Base-by-base conservation (phyloP, 2,113 vertebrate genomes). In the Solea senegalensis region DNA sequence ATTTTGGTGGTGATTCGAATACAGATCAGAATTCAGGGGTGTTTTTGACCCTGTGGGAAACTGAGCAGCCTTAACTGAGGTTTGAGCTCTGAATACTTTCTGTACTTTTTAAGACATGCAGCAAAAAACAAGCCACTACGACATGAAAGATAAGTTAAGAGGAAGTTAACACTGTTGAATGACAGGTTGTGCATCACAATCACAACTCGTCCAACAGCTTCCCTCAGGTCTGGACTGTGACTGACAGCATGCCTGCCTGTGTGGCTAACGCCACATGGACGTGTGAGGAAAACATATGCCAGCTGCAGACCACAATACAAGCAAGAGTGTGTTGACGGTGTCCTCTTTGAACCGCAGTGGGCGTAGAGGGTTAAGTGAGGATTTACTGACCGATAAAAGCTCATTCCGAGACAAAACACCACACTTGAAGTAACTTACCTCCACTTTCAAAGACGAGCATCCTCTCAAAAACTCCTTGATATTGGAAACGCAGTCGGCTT, bases 401-500 rank as follows among this genome's bases (percentile, higher is more conserved):
- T 63, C 72, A 79, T 49, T 34, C 15, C 45, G 41, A 21, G 73
- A 62, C 58, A 67, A 1, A 72, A 55, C 34, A 67, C 9, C 7
- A 28, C 11, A 26, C 16, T 59, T 44, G 21, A 21, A 4, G 11
- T n/a, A 69, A 78, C 96, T 96, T 93, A 98, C 98, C 96, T 98
- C 96, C 64, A 98, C 94, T 90, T 96, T 95, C 74, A 99, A 90
- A 41, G 93, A 53, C 0, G 85, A 43, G 15, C 96, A 97, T 93
- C 96, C 95, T 90, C 93, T 96, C 66, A 98, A 86, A 92, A 99
- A 99, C 87, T 97, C 95, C 67, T 85, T 92, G 81, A 98, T 96
- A 72, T 99, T 98, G 79, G 80, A 80, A 80, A 96, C 83, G 86
- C 96, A 98, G 52, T 96, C 95, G 0, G 91, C 92, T 94, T 99